These are phyloP conservation scores for Lordiphosa collinella DNA, from an alignment of 1,140 invertebrate species.

Conservation along the genomic window DNA sequence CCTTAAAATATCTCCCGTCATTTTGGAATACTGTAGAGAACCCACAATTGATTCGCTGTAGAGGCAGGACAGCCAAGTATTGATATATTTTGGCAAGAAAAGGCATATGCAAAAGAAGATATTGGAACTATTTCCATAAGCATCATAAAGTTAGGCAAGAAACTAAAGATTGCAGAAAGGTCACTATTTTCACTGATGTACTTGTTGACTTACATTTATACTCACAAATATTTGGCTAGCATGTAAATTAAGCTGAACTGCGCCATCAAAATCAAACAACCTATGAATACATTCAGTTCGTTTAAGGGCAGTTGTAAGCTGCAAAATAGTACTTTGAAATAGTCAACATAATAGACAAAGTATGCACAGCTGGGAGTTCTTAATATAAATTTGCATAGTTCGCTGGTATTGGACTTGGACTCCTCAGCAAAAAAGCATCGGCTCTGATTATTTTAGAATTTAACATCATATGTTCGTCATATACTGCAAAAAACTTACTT, in stretches of 20 bases:
- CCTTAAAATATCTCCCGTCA: background rate
- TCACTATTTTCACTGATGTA: background rate
- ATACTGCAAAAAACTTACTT: background rate
- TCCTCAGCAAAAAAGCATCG: background rate
- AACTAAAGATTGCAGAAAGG: background rate
- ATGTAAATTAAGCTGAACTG: background rate
- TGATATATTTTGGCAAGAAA: background rate
- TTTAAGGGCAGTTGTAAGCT: background rate
- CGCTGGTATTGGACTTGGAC: background rate
- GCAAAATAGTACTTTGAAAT: constrained; percentile 1
- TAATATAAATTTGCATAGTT: constrained; percentile 1
- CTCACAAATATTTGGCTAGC: constrained; percentile 3
- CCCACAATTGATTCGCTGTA: background rate
- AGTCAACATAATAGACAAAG: background rate
- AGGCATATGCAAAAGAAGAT: background rate
- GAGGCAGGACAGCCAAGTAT: background rate
- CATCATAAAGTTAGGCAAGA: constrained; percentile 2
- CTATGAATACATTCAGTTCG: background rate
- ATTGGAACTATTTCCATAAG: background rate
- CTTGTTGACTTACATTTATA: background rate
- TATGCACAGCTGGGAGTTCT: background rate
- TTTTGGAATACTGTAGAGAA: background rate
- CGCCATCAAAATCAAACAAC: background rate
- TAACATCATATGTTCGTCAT: background rate
- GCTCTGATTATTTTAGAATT: background rate